phyloP scores from a whole-genome alignment of 2,888 invertebrate genomes.

The Onchidella celtica region DNA sequence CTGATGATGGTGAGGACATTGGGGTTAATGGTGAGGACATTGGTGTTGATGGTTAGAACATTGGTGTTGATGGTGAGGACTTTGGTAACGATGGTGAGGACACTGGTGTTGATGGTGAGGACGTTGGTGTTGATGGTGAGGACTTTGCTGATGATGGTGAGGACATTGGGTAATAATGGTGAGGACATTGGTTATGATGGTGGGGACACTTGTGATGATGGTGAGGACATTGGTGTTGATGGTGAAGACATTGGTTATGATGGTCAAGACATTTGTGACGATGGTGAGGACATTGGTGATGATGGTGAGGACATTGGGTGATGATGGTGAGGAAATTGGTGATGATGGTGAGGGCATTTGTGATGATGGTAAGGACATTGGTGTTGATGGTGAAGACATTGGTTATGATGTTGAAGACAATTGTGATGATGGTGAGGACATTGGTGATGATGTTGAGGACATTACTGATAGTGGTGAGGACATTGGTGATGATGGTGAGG shows the following conservation, averaged over 20 bases:
- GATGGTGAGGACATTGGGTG: neutral
- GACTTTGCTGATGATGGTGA: too few relatives aligned
- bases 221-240: neutral
- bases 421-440: too few relatives aligned
- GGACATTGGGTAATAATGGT: neutral
- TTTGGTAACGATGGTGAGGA: too few relatives aligned
- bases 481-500: too few relatives aligned
- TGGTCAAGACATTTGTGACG: neutral
- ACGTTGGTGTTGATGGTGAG: too few relatives aligned
- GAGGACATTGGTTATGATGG: neutral
- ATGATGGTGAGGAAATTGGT: slow-evolving; percentile 33
- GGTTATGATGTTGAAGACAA: slow-evolving; percentile 18
- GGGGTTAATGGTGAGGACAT: too few relatives aligned
- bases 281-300: neutral
- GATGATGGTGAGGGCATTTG: slow-evolving; percentile 41
- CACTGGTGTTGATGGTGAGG: too few relatives aligned
- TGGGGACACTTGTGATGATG: neutral
- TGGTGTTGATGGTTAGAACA: too few relatives aligned
- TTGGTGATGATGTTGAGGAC: too few relatives aligned
- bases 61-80: too few relatives aligned
- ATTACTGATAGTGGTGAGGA: too few relatives aligned
- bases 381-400: slow-evolving; percentile 28
- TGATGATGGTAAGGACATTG: slow-evolving; percentile 46
- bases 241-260: neutral
- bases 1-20: too few relatives aligned